Conservation (phyloP, 2,113 vertebrate genomes). For the Emydura subglobosa region DNA sequence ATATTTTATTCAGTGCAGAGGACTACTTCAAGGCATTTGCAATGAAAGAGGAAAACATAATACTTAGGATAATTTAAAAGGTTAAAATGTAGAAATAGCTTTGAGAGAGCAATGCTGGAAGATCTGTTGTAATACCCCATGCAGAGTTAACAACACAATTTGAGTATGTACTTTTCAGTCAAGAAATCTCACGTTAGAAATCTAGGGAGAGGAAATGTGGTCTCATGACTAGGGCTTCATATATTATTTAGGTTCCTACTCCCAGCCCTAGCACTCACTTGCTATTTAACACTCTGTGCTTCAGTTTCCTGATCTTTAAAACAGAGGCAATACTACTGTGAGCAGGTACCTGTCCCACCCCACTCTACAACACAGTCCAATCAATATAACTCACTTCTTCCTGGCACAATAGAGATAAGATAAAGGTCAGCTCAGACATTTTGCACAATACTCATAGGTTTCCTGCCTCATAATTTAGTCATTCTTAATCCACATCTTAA, state of each 20-base stretch:
- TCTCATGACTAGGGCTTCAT: not conserved
- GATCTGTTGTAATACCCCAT: not conserved
- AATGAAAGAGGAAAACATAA: not conserved
- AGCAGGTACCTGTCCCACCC: not conserved
- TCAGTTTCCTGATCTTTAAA: not conserved
- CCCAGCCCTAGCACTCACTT: not conserved
- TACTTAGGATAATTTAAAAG: not conserved
- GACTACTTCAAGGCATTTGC: not conserved
- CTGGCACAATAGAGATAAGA: slow-evolving; percentile 1
- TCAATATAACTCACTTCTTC: not conserved
- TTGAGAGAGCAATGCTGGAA: not conserved
- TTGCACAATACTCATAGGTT: not conserved
- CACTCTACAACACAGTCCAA: not conserved
- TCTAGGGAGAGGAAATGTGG: not conserved
- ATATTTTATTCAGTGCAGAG: not conserved
- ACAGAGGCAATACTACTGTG: not conserved
- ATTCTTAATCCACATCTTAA: not conserved
- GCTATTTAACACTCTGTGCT: not conserved
- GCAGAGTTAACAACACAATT: not conserved
- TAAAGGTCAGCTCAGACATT: not conserved
- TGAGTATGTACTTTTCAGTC: not conserved
- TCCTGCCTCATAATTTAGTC: not conserved
- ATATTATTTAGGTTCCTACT: not conserved
- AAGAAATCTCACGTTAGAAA: not conserved
- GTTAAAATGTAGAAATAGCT: not conserved